A percentile compares a stretch with the other conserved stretches of the same genome.
These are phyloP conservation scores for Myotis findleyi DNA, from an alignment of 2,797 vertebrate genomes.

Conservation along the genomic window DNA sequence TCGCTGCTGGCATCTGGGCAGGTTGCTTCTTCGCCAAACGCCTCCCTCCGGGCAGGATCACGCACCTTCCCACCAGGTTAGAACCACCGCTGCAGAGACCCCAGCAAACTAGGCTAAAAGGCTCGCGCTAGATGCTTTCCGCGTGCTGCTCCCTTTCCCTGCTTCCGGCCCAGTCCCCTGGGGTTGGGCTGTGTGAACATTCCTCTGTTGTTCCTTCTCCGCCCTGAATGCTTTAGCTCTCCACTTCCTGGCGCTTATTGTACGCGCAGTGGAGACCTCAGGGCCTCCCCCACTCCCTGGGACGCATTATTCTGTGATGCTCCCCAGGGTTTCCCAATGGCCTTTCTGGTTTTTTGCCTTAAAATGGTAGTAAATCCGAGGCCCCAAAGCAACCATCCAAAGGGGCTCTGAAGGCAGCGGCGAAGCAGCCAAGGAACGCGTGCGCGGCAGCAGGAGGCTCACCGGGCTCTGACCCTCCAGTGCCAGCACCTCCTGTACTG, in stretches of 20 bases:
- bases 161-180: slow-evolving; percentile 66
- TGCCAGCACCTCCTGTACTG: background rate
- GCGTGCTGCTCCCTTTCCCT: slow-evolving; percentile 17
- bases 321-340: background rate
- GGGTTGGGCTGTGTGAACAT: slow-evolving; percentile 73
- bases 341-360: slow-evolving; percentile 59
- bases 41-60: background rate
- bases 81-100: background rate
- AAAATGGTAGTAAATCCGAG: slow-evolving; percentile 25
- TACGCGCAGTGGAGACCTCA: slow-evolving; percentile 3
- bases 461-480: background rate
- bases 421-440: background rate
- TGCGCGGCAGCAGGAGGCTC: background rate
- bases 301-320: background rate
- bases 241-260: slow-evolving; percentile 67
- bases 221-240: slow-evolving; percentile 53
- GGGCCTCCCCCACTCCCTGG: slow-evolving; percentile 36
- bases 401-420: background rate
- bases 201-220: slow-evolving; percentile 65
- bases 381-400: background rate
- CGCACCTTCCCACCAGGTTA: background rate
- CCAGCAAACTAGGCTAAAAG: background rate
- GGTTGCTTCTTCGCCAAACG: background rate
- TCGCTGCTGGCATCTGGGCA: background rate
- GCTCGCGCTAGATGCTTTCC: slow-evolving; percentile 45